Evolutionary conservation across 2,113 vertebrate genomes (phyloP).

Genomic region (Brachypodius melanocephalos): DNA sequence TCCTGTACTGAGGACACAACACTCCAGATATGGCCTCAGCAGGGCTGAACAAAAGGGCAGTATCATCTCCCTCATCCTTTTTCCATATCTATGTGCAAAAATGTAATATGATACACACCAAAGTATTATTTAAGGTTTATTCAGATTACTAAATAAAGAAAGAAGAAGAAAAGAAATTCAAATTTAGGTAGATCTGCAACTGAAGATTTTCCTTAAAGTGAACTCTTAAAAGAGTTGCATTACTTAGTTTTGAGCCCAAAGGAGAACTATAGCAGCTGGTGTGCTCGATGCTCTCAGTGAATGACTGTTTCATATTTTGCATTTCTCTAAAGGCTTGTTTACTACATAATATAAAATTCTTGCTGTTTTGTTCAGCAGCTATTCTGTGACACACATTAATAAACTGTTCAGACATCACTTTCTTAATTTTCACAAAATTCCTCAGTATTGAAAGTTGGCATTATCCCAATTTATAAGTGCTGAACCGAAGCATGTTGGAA

Average conservation of each 20-base stretch:
- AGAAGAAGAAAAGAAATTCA: background rate
- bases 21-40: background rate
- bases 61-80: background rate
- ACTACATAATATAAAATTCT: background rate
- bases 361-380: background rate
- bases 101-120: background rate
- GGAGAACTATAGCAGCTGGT: background rate
- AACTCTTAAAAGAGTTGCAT: background rate
- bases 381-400: background rate
- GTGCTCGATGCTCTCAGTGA: background rate
- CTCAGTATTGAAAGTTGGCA: background rate
- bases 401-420: background rate
- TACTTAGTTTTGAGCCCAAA: background rate
- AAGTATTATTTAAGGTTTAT: background rate
- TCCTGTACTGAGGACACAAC: background rate
- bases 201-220: background rate
- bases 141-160: background rate
- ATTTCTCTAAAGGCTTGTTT: constrained; percentile 1
- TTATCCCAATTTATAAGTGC: background rate
- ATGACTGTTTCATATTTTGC: background rate
- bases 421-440: background rate
- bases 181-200: background rate
- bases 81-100: background rate
- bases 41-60: background rate
- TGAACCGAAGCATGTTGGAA: background rate